A percentile compares a stretch with the other conserved stretches of the same genome.
phyloP scores from a whole-genome alignment of 2,113 vertebrate genomes.

The Tragelaphus buxtoni region DNA sequence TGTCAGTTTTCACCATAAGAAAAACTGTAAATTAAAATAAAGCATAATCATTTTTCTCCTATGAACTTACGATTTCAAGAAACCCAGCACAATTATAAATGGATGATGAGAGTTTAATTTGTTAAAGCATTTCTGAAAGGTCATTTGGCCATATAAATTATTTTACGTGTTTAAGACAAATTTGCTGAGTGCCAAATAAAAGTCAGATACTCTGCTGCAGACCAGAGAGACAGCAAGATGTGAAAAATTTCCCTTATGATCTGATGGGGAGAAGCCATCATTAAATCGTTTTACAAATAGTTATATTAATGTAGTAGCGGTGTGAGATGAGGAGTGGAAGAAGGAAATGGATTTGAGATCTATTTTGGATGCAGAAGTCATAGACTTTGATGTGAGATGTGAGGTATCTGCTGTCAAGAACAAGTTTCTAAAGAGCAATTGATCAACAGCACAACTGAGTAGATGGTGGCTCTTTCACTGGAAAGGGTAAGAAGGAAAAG shows the following conservation, averaged over 20 bases:
- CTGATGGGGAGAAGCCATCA: neutral
- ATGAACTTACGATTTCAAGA: neutral
- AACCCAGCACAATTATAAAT: neutral
- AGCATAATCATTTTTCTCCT: neutral
- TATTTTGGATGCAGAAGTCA: neutral
- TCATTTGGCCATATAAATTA: neutral
- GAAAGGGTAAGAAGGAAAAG: neutral
- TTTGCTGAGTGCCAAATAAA: neutral
- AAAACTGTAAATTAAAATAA: neutral
- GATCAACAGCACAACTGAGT: neutral
- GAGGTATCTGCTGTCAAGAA: neutral
- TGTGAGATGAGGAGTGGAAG: neutral
- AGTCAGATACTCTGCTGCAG: neutral
- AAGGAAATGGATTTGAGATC: neutral
- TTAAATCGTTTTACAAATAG: neutral
- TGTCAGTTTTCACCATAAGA: neutral
- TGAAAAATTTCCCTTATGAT: neutral
- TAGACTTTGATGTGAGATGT: neutral
- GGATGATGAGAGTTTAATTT: neutral
- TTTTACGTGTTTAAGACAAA: neutral
- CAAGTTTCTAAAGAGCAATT: neutral
- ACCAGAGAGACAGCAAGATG: neutral
- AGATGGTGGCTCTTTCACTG: too few species aligned
- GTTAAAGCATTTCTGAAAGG: neutral
- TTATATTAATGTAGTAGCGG: neutral